phyloP scores from a whole-genome alignment of 2,113 vertebrate species.

The Neoarius graeffei region DNA sequence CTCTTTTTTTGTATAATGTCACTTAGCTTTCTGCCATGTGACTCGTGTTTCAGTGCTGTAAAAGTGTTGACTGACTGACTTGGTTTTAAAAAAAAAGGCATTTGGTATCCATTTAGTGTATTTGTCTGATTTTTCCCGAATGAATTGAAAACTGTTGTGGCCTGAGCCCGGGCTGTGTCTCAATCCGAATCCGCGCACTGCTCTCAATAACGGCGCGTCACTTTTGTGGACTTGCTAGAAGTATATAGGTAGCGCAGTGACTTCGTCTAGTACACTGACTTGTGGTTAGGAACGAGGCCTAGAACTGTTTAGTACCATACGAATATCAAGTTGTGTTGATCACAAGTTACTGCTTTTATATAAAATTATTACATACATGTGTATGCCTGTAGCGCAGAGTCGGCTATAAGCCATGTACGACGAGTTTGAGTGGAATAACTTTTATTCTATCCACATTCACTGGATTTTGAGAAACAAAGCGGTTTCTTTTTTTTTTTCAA shows the following conservation, averaged over 20 bases:
- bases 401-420: too few species aligned
- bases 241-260: neutral
- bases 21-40: neutral
- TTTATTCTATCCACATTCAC: too few species aligned
- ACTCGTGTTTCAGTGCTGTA: neutral
- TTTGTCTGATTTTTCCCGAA: neutral
- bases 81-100: neutral
- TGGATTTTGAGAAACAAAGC: too few species aligned
- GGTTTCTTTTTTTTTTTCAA: too few species aligned
- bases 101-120: neutral
- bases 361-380: too few species aligned
- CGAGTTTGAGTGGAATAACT: too few species aligned
- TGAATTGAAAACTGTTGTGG: too few species aligned
- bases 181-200: neutral
- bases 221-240: neutral
- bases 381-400: too few species aligned
- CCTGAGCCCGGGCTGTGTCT: neutral
- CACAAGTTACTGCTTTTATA: too few species aligned
- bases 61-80: neutral
- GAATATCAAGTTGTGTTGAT: too few species aligned
- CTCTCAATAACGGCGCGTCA: neutral
- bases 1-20: neutral
- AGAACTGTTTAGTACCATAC: neutral
- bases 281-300: neutral
- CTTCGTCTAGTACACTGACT: neutral